Base-by-base conservation (phyloP, 2,113 vertebrate genomes). In the Sminthopsis crassicaudata region DNA sequence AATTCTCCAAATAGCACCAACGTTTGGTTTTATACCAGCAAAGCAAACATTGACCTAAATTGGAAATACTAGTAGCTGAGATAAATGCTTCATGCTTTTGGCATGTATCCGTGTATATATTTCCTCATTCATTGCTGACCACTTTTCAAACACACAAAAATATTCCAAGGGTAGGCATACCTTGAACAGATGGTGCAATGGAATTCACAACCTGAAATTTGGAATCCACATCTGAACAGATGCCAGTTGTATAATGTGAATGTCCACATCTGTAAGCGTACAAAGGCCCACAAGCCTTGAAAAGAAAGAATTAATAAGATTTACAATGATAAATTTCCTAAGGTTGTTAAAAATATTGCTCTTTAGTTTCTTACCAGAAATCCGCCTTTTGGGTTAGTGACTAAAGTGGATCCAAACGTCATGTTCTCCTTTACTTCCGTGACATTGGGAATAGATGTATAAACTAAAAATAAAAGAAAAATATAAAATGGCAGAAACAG, bases 381-480 rank as follows among this genome's bases (percentile, higher is more conserved):
- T 30, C 99, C 99, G 98, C 99, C 99, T 2, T 98, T 99, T 95
- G 99, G 99, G 98, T 99, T 99, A 97, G 99, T 99, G 95, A 99
- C 99, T 98, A 99, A 98, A 89, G 99, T 99, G 95, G 99, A 99
- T 98, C 99, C 99, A 98, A 99, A 99, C 53, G 99, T 99, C 99
- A 99, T 99, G 98, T 99, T 99, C 98, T 99, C 99, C 97, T 99
- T 99, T 97, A 99, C 98, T 99, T 99, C 99, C 19, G 98, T 98
- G 26, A 99, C 97, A 25, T 99, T 99, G 95, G 99, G 99, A 98
- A 99, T 98, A 60, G 99, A 99, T 96, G 99, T 99, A 97, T 97
- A 60, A 76, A 96, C 99, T 99, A 98, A 97, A 98, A 98, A 98
- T 95, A 98, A 97, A 98, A 97, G 67, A 97, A 96, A 96, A 95